Base-by-base conservation (phyloP, 2,113 vertebrate species). In the Sphaerodactylus townsendi region DNA sequence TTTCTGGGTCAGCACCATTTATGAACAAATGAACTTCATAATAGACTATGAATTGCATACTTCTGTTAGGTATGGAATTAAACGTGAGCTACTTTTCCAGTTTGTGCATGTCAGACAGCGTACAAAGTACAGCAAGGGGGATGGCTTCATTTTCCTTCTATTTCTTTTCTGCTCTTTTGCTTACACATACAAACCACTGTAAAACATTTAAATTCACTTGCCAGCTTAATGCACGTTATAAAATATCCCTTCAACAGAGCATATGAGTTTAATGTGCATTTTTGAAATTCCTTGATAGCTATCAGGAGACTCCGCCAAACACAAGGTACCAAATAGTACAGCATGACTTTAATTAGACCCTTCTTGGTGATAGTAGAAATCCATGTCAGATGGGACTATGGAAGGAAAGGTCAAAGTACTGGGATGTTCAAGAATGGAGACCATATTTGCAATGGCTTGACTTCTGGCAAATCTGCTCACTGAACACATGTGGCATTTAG, bases 271-370 rank as follows among this genome's bases (percentile, higher is more conserved):
- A 64, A 4, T 86, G 91, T 90, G 77, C 39, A 62, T 88, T 90
- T 86, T 83, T 90, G 85, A 91, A 74, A 78, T 86, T 93, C 89
- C 86, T 88, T 89, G 86, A 90, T 79, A 89, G 44, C 14, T 92
- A 87, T 91, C 87, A 88, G 35, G 56, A 86, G 82, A 86, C 85
- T 70, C 46, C 78, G 82, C 59, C 81, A 84, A 90, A n/a, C 76
- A 66, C 86, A 89, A 87, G 73, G 77, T 88, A 77, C 48, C 78
- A 80, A 66, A 84, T 87, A 89, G 85, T 87, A 79, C 73, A 28
- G 72, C 19, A 30, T 56, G 86, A 35, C 33, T 64, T 76, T 84
- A 50, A 44, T 71, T 53, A 88, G 28, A 28, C 1, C 7, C 82
- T 15, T 77, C 83, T 14, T 33, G 48, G 21, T 39, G 77, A 56